phyloP scores from a whole-genome alignment of 2,113 vertebrate genomes.

The Pedionomus torquatus region DNA sequence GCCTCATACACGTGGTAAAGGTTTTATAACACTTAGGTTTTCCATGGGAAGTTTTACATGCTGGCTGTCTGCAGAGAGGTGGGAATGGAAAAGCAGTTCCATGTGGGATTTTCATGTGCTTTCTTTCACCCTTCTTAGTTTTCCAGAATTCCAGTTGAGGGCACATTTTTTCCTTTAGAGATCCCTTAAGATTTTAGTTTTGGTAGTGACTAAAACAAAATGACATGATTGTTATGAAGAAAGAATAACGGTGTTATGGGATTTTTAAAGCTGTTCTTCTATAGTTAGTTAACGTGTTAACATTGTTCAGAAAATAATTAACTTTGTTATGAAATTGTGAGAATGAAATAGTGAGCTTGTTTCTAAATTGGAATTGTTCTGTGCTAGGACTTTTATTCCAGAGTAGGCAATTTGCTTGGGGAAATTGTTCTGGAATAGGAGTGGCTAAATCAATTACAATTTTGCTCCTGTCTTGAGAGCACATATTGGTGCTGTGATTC shows the following conservation, averaged over 20 bases:
- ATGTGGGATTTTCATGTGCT: neutral
- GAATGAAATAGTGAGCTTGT: neutral
- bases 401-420: neutral
- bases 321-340: neutral
- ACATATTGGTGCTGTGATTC: neutral
- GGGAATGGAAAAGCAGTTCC: neutral
- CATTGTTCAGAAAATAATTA: conserved; percentile 7
- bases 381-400: neutral
- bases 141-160: neutral
- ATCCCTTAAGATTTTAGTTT: neutral
- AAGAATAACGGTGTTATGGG: neutral
- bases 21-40: neutral
- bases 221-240: neutral
- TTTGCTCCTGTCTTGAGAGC: neutral
- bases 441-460: neutral
- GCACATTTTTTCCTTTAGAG: neutral
- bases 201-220: neutral
- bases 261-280: conserved; percentile 21
- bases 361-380: neutral
- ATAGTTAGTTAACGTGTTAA: neutral
- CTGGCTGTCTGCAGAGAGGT: neutral
- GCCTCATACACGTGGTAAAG: neutral
- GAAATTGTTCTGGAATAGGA: neutral
- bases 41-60: neutral
- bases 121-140: neutral